A percentile compares a stretch with the other conserved stretches of the same genome.
Conservation (phyloP, 2,888 invertebrate genomes). For the Ectemnius cavifrons region DNA sequence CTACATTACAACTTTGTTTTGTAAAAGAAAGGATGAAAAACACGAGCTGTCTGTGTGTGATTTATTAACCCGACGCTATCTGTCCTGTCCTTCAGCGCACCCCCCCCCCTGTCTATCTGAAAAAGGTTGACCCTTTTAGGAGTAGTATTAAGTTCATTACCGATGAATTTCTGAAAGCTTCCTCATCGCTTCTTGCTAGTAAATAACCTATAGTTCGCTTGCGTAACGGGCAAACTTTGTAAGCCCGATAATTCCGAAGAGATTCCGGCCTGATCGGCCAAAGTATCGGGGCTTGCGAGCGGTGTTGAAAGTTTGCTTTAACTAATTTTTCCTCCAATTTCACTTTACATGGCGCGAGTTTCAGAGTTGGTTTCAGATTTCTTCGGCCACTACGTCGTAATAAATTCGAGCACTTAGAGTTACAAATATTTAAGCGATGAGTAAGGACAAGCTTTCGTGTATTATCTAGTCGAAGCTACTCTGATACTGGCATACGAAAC, state of each 20-base stretch:
- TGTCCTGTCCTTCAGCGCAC: background rate
- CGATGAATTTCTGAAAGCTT: conserved; percentile 49
- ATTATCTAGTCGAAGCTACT: conserved; percentile 39
- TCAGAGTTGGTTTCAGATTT: no score
- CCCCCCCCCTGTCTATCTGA: background rate
- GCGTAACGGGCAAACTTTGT: conserved; percentile 35
- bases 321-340: no score
- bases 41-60: conserved; percentile 44
- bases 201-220: conserved; percentile 51
- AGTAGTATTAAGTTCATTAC: background rate
- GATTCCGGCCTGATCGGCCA: conserved; percentile 30
- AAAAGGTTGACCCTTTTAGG: background rate
- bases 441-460: conserved; percentile 10
- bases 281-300: conserved; percentile 13
- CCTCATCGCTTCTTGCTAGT: conserved; percentile 47
- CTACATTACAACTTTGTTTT: conserved; percentile 73
- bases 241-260: conserved; percentile 48
- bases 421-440: background rate
- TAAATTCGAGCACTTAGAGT: background rate
- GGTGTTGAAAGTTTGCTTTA: no score
- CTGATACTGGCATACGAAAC: conserved; percentile 25
- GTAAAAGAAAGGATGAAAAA: conserved; percentile 67
- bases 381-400: no score
- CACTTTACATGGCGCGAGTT: no score
- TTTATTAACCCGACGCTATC: background rate